Base-by-base conservation (phyloP, 1,140 invertebrate species). In the Rhopalosiphum maidis region DNA sequence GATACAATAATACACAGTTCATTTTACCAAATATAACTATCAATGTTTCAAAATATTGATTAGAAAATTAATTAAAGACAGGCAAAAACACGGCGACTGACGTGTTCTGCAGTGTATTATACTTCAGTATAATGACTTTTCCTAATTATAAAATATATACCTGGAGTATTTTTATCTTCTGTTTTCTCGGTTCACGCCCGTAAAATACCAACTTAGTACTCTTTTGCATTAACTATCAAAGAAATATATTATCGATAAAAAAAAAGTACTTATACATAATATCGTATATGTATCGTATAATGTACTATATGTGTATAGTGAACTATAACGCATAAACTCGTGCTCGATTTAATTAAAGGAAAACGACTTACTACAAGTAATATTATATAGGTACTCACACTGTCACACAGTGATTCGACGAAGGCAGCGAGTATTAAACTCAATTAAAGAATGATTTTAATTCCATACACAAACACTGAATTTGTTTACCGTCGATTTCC, bases 321-420 rank as follows among this genome's bases (percentile, higher is more conserved):
- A 77, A n/a, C 60, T 2, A 15, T n/a, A n/a, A n/a, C n/a, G 60
- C 30, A 5, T 77, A 77, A 77, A 77, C 30, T 77, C 30, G 30
- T 77, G n/a, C n/a, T n/a, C 60, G 15, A 77, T 77, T 77, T 77
- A 68, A 68, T 68, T n/a, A 68, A 68, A 68, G 60, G 60, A n/a
- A n/a, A 77, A 77, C 30, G n/a, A 77, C 30, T 77, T 77, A n/a
- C 15, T 77, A n/a, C 30, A n/a, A 5, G 15, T 77, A 77, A n/a
- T 15, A n/a, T n/a, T 68, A 68, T n/a, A 41, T 41, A 46, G 43
- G 43, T 15, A n/a, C 15, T 68, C 60, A 18, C 30, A 18, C 5
- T 18, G 60, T 60, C 55, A 8, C 55, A 15, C 55, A 30, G 25
- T n/a, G 15, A 77, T 5, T 77, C 11, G 60, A 6, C 0, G 30